Conservation (phyloP, 2,797 vertebrate species). For the Onychomys torridus region DNA sequence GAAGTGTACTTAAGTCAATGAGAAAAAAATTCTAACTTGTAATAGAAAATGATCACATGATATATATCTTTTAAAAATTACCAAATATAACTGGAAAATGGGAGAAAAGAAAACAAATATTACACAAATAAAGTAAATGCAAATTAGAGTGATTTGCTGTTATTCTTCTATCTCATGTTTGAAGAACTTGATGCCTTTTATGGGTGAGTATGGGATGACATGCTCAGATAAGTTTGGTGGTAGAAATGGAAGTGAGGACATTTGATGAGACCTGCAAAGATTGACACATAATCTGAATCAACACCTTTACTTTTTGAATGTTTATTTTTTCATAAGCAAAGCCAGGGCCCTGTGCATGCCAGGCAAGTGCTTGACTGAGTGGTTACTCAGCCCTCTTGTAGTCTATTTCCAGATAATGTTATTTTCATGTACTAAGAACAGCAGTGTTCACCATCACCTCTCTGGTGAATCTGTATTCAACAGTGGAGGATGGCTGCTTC, state of each 20-base stretch:
- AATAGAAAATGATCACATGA: background rate
- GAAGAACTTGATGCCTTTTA: background rate
- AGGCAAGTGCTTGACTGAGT: background rate
- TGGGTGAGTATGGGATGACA: background rate
- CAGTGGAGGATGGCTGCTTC: background rate
- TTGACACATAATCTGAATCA: background rate
- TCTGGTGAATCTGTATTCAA: constrained; percentile 22
- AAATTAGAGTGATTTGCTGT: background rate
- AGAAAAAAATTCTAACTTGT: background rate
- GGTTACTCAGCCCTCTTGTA: background rate
- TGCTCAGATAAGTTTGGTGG: background rate
- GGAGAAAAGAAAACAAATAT: background rate
- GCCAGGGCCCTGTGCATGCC: background rate
- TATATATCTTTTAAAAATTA: background rate
- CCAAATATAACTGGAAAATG: background rate
- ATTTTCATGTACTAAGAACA: constrained; percentile 20
- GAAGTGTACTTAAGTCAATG: background rate
- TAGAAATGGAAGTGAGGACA: background rate
- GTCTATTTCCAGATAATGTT: constrained; percentile 41
- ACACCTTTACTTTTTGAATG: background rate
- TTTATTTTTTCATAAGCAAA: background rate
- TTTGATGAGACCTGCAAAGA: background rate
- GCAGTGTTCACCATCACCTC: background rate
- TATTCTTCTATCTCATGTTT: background rate
- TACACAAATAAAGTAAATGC: background rate